Evolutionary conservation across 2,888 invertebrate species (phyloP).

Genomic region (Nymphalis c-album): DNA sequence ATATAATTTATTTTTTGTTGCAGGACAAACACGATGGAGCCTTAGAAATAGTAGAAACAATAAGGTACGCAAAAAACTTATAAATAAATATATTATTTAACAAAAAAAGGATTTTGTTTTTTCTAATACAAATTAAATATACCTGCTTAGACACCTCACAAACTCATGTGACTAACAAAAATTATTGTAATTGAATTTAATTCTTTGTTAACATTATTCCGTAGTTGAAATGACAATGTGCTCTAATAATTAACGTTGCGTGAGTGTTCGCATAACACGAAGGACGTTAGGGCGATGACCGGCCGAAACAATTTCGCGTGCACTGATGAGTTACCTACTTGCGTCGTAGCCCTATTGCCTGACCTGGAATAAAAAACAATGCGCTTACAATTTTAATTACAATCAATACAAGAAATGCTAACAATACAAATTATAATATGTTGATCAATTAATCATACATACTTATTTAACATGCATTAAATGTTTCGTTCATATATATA

Average conservation of each 20-base stretch:
- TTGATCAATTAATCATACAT: slow-evolving; percentile 6
- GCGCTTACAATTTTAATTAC: slow-evolving; percentile 17
- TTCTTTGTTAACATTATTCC: background rate
- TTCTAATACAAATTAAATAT: no score
- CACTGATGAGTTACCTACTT: slow-evolving; percentile 44
- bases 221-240: slow-evolving; percentile 39
- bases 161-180: no score
- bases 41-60: slow-evolving; percentile 94
- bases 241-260: slow-evolving; percentile 48
- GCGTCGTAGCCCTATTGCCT: slow-evolving; percentile 42
- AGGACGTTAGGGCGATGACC: slow-evolving; percentile 53
- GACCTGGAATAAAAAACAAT: slow-evolving; percentile 42
- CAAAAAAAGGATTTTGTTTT: no score
- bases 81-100: background rate
- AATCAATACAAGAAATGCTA: slow-evolving; percentile 8
- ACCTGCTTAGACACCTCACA: no score
- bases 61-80: slow-evolving; percentile 81
- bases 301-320: slow-evolving; percentile 50
- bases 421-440: slow-evolving; percentile 17
- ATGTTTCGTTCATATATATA: background rate
- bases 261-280: slow-evolving; percentile 47
- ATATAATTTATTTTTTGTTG: slow-evolving; percentile 53
- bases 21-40: slow-evolving; percentile 96
- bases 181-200: no score
- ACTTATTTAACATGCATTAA: slow-evolving; percentile 8